A percentile compares a stretch with the other conserved stretches of the same genome.
Conservation (phyloP, 2,113 vertebrate genomes). For the Cebus imitator region DNA sequence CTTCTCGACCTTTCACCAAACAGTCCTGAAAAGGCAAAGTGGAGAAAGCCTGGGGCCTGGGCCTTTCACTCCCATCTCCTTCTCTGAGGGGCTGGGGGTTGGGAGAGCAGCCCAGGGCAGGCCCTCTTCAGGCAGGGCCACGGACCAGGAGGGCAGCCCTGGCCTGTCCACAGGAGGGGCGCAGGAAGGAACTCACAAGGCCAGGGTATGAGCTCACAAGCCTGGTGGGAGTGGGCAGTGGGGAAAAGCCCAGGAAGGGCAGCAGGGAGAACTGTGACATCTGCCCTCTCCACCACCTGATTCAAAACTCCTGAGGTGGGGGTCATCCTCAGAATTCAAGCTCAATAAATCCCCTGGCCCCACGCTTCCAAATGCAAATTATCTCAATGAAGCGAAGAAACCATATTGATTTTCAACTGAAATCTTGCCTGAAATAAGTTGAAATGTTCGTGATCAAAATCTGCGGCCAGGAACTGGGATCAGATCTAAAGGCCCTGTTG, state of each 20-base stretch:
- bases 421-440: neutral
- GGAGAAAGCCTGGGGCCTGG: neutral
- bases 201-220: neutral
- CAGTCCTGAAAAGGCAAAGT: neutral
- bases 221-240: neutral
- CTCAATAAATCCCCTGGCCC: neutral
- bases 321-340: neutral
- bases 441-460: neutral
- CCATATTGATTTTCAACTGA: neutral
- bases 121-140: neutral
- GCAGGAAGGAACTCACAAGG: rapidly evolving
- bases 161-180: rapidly evolving
- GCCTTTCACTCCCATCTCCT: neutral
- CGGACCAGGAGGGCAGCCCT: neutral
- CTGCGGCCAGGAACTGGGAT: neutral
- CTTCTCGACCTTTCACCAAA: neutral
- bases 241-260: neutral
- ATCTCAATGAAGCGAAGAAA: neutral
- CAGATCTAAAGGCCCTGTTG: neutral
- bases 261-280: neutral
- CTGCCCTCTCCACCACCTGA: neutral
- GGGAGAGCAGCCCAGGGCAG: neutral
- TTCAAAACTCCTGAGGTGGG: neutral
- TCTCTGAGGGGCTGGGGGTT: neutral
- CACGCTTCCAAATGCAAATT: neutral